Percentiles rank a stretch among this genome's conserved stretches.
Conservation (phyloP, 2,113 vertebrate species). For the Perca fluviatilis region DNA sequence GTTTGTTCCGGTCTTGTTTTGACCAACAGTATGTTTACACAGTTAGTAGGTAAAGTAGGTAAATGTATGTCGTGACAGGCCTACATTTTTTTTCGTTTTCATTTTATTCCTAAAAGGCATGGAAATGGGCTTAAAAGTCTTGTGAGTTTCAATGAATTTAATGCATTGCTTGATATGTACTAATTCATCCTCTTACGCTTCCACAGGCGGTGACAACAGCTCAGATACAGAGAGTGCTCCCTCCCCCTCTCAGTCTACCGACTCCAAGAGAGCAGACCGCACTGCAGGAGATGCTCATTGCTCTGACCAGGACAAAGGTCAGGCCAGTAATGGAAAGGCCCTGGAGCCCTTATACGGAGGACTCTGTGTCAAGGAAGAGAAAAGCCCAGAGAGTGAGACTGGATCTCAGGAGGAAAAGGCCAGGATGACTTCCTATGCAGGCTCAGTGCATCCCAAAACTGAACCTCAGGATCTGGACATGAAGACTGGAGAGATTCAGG, state of each 20-base stretch:
- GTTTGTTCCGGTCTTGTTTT: neutral
- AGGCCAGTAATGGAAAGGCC: slow-evolving; percentile 75
- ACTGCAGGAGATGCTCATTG: slow-evolving; percentile 81
- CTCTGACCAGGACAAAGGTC: slow-evolving; percentile 74
- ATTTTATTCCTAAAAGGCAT: neutral
- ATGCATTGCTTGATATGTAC: slow-evolving; percentile 1
- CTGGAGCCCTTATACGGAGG: slow-evolving; percentile 84
- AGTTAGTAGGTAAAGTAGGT: neutral
- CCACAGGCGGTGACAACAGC: slow-evolving; percentile 94
- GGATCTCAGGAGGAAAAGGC: slow-evolving; percentile 86
- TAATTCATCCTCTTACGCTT: slow-evolving; percentile 12
- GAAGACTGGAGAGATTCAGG: slow-evolving; percentile 86
- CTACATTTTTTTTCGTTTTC: neutral
- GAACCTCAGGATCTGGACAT: slow-evolving; percentile 90
- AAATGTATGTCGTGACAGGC: neutral
- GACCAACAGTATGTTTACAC: neutral
- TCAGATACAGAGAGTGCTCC: slow-evolving; percentile 99
- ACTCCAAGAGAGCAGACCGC: slow-evolving; percentile 82
- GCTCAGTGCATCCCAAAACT: slow-evolving; percentile 87
- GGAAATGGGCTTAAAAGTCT: neutral
- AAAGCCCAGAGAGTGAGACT: slow-evolving; percentile 83
- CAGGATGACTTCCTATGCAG: slow-evolving; percentile 74
- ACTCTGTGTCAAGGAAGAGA: slow-evolving; percentile 88
- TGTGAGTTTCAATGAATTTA: neutral
- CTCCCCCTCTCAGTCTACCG: slow-evolving; percentile 91